These are phyloP conservation scores for Spheniscus mendiculus DNA, from an alignment of 2,113 vertebrate species.

Conservation along the genomic window DNA sequence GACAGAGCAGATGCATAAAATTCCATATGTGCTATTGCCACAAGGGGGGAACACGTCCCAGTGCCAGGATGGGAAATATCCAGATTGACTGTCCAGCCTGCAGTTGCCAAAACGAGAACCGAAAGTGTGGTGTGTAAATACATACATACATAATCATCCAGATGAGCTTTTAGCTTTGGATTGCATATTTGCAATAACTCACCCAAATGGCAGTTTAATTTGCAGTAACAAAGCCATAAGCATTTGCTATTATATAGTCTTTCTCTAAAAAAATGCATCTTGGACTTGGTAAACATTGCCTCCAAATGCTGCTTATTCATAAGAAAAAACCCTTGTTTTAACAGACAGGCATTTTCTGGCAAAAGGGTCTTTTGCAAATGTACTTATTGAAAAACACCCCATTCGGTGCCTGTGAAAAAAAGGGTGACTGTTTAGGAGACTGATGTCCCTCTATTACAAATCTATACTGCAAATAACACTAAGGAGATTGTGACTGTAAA, in stretches of 20 bases:
- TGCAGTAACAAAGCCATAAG: background rate
- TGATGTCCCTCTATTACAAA: background rate
- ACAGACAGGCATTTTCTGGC: background rate
- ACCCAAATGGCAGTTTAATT: background rate
- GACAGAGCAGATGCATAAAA: slow-evolving; percentile 15
- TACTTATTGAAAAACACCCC: background rate
- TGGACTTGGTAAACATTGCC: slow-evolving; percentile 10
- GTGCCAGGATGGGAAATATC: slow-evolving; percentile 10
- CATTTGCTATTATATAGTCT: background rate
- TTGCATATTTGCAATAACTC: background rate
- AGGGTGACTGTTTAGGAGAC: background rate
- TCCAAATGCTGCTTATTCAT: background rate
- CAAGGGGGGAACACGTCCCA: background rate
- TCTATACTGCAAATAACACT: background rate
- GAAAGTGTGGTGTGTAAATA: background rate
- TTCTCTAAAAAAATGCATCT: background rate
- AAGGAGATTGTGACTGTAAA: slow-evolving; percentile 16
- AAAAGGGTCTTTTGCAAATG: background rate
- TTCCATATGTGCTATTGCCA: slow-evolving; percentile 32
- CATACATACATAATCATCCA: background rate
- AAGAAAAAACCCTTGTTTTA: background rate
- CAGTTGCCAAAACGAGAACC: background rate
- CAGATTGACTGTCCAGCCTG: background rate
- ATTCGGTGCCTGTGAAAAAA: background rate
- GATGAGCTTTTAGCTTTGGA: background rate